Evolutionary conservation across 2,797 vertebrate species (phyloP).

Genomic region (Chelon auratus): DNA sequence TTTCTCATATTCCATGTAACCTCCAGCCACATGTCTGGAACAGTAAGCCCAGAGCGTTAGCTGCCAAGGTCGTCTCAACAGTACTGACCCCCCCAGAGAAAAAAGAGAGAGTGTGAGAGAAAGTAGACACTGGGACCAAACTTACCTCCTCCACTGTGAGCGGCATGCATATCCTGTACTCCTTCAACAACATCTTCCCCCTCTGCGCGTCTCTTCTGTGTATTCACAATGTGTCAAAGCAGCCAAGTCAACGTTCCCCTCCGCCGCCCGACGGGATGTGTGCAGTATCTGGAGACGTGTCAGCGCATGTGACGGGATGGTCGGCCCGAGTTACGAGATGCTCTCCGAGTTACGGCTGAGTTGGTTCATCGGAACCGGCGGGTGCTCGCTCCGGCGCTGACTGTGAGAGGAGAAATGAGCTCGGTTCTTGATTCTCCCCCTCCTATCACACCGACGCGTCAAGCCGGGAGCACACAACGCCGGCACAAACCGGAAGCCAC

Average conservation of each 20-base stretch:
- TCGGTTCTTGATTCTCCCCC: slow-evolving; percentile 44
- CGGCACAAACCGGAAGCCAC: background rate
- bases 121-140: slow-evolving; percentile 4
- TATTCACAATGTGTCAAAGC: slow-evolving; percentile 57
- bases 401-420: slow-evolving; percentile 45
- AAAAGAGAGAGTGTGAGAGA: background rate
- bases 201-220: slow-evolving; percentile 27
- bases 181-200: slow-evolving; percentile 95
- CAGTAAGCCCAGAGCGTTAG: background rate
- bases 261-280: slow-evolving; percentile 61
- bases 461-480: slow-evolving; percentile 27
- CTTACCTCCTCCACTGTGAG: slow-evolving; percentile 97
- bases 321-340: slow-evolving; percentile 26
- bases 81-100: background rate
- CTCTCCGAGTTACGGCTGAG: slow-evolving; percentile 31
- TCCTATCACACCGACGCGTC: slow-evolving; percentile 43
- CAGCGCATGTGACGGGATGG: slow-evolving; percentile 58
- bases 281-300: slow-evolving; percentile 55
- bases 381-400: background rate
- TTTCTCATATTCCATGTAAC: background rate
- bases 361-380: slow-evolving; percentile 61
- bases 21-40: slow-evolving; percentile 36
- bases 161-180: slow-evolving; percentile 99
- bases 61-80: background rate
- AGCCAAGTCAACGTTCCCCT: slow-evolving; percentile 41